A percentile compares a stretch with the other conserved stretches of the same genome.
Evolutionary conservation across 1,140 invertebrate species (phyloP).

Genomic region (Caligus rogercresseyi): DNA sequence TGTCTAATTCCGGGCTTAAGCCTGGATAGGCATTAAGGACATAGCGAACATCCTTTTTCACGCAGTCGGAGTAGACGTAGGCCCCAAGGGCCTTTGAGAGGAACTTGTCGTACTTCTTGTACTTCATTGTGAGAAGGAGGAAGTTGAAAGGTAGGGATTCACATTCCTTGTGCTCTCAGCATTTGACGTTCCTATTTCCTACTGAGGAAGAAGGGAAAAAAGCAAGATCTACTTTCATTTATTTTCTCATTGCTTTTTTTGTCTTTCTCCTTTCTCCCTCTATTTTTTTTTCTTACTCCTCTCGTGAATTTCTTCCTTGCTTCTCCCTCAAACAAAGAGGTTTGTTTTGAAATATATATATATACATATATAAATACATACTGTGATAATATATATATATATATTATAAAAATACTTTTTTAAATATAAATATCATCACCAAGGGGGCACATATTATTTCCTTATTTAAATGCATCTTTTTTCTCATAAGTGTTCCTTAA

Average conservation of each 20-base stretch:
- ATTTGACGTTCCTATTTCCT: background rate
- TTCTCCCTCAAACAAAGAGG: background rate
- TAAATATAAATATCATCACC: too few relatives aligned
- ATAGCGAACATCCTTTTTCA: background rate
- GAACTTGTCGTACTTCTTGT: background rate
- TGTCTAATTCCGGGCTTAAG: slow-evolving; percentile 20
- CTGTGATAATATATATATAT: too few relatives aligned
- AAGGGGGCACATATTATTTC: too few relatives aligned
- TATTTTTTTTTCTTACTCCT: background rate
- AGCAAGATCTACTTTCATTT: background rate
- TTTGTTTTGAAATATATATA: too few relatives aligned
- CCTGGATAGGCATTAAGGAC: slow-evolving; percentile 16
- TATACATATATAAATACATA: too few relatives aligned
- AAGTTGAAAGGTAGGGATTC: background rate
- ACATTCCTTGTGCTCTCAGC: background rate
- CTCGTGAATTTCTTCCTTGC: background rate
- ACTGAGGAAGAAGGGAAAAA: background rate
- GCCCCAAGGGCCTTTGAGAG: background rate
- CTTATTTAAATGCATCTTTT: too few relatives aligned
- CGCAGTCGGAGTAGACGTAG: background rate
- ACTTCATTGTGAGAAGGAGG: background rate
- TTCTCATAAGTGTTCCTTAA: too few relatives aligned
- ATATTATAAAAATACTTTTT: too few relatives aligned
- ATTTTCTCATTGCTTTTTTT: background rate
- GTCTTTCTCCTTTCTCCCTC: background rate